Conservation (phyloP, 2,888 invertebrate species). For the Hemithea aestivaria region DNA sequence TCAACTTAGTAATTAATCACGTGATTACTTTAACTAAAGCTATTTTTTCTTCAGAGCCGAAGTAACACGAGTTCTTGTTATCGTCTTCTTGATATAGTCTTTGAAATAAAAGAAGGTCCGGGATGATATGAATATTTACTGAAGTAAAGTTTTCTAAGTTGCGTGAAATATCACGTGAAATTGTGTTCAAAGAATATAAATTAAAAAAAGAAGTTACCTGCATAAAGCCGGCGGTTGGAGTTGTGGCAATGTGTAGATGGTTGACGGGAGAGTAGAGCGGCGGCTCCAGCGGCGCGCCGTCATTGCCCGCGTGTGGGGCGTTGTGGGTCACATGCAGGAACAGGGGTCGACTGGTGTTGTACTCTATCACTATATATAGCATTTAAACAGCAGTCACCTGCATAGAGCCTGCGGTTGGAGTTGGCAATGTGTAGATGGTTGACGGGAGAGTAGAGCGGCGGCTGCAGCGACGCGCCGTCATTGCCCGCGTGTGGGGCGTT, state of each 20-base stretch:
- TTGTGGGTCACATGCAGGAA: constrained; percentile 90
- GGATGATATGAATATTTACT: no score
- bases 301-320: constrained; percentile 89
- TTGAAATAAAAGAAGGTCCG: no score
- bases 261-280: constrained; percentile 82
- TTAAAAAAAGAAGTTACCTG: no score
- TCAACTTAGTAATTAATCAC: no score
- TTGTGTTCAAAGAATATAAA: no score
- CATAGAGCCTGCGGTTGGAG: constrained; percentile 84
- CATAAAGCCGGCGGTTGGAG: constrained; percentile 84
- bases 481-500: constrained; percentile 91
- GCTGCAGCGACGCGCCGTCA: constrained; percentile 84
- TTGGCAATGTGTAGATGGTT: constrained; percentile 85
- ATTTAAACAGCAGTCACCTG: no score
- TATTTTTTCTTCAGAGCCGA: no score
- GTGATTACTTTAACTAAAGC: no score
- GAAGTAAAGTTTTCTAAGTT: no score
- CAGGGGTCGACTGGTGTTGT: constrained; percentile 80
- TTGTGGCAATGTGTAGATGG: constrained; percentile 85
- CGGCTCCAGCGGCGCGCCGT: constrained; percentile 85
- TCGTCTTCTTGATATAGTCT: no score
- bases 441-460: constrained; percentile 82
- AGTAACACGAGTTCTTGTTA: no score
- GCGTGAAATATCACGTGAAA: no score
- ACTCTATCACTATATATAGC: constrained; percentile 79